These are phyloP conservation scores for Neodiprion virginianus DNA, from an alignment of 1,140 invertebrate species.

Conservation along the genomic window DNA sequence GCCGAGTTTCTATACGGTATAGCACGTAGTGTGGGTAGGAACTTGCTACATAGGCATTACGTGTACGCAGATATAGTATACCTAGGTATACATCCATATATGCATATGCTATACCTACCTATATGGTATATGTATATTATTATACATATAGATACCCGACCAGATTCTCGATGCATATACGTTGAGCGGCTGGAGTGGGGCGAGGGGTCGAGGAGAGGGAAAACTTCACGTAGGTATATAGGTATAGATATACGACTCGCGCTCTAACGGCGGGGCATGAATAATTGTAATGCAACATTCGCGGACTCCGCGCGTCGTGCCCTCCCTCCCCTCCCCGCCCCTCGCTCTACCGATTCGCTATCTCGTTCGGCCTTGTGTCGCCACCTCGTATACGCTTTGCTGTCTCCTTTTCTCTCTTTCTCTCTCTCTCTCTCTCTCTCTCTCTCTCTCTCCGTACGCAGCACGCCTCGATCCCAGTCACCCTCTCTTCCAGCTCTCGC, in stretches of 20 bases:
- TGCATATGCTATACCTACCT: neutral
- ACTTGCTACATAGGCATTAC: neutral
- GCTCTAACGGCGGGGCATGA: neutral
- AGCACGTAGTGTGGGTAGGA: neutral
- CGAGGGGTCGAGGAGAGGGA: neutral
- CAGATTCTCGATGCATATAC: too few species aligned
- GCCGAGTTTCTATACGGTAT: neutral
- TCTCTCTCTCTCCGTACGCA: conserved; percentile 24
- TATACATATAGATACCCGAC: too few species aligned
- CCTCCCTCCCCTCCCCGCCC: too few species aligned
- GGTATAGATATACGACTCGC: too few species aligned
- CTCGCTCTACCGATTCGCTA: neutral
- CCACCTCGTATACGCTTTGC: conserved; percentile 9
- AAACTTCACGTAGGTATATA: neutral
- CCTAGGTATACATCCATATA: neutral
- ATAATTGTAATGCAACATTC: conserved; percentile 6
- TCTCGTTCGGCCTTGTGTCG: neutral
- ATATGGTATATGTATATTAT: too few species aligned
- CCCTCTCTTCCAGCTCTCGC: neutral
- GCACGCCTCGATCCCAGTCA: neutral
- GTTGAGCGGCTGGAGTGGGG: neutral
- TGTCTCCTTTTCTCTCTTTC: conserved; percentile 20
- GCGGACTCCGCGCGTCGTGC: too few species aligned
- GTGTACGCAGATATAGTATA: neutral
- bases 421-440: conserved; percentile 34